Evolutionary conservation across 2,888 invertebrate genomes (phyloP), one percentile per base, ranked within the genome.

Genomic region (Sesamia inferens): DNA sequence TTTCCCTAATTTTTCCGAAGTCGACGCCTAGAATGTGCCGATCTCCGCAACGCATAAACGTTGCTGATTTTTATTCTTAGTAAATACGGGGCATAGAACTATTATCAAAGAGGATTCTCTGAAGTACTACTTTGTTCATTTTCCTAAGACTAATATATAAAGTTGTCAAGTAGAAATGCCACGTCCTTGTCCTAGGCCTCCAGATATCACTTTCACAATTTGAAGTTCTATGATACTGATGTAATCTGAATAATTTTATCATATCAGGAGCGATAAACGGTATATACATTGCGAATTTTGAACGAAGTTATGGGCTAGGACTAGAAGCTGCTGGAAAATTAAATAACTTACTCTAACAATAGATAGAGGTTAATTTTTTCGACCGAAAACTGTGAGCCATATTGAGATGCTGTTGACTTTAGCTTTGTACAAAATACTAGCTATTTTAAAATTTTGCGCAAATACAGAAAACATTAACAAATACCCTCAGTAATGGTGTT

Each of bases 401-500:
- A 47, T 7, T 13, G 1, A 13, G 10, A 31, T 55, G n/a, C 19
- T 13, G 14, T 31, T 13, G 3, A 24, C 13, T 24, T 0, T 14
- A 19, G 7, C 63, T 19, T 39, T 6, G 3, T 16, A 19, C 14
- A 47, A 8, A 5, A 14, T 10, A n/a, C n/a, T 8, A 24, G 31
- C 7, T 14, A 54, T 69, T 74, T 24, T 48, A 2, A 48, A 58
- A 48, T 47, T 47, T 54, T 44, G 31, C 11, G 7, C 19, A 31
- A 57, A 73, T 64, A 54, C 16, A 3, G 13, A 16, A 24, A 75
- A 55, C 13, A 64, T 81, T 70, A 68, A 55, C 64, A 74, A 73
- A 78, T 74, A 63, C 22, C 59, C 44, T 19, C 13, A 55, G 44
- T 64, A 48, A 31, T 48, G 59, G 68, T 72, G 47, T 71, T 67